Evolutionary conservation across 2,113 vertebrate genomes (phyloP), one percentile per base, ranked within the genome.

Genomic region (Phalacrocorax carbo): DNA sequence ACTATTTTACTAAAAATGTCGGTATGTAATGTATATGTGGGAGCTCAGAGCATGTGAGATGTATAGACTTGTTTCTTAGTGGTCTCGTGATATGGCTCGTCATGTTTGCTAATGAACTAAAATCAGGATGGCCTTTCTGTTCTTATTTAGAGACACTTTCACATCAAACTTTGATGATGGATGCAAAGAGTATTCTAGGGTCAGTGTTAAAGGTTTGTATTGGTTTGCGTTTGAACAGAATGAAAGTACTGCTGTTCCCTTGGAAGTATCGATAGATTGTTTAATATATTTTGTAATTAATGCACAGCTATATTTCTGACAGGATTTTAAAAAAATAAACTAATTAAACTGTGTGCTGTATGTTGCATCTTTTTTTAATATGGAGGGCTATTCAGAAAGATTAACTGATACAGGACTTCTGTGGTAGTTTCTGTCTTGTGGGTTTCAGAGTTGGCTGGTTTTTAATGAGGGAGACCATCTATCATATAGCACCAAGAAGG

Each of bases 201-300:
- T 87, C 58, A 42, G 7, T 66, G 62, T 79, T 86, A 46, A 81
- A 75, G 36, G 69, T 79, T 83, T 83, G 27, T 83, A n/a, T 38
- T 86, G 19, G 44, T 94, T 94, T 93, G 91, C 46, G 21, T 93
- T 76, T 94, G 84, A 90, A 80, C 75, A 90, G 49, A 91, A 68
- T 54, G 36, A 30, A 80, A 89, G 70, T 72, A 25, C 17, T 88
- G n/a, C 57, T 82, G 34, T 61, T 93, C 60, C 62, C 46, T 72
- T 79, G n/a, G 40, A 87, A 62, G 13, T 87, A 38, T 27, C 7
- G 5, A 94, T 15, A 49, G 62, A 89, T 87, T 72, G 55, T 92
- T 93, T 97, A 97, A 96, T 97, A 96, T 97, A 97, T 97, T 97
- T 95, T 96, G 66, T 94, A 91, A 88, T 75, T 85, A 87, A 85